Evolutionary conservation across 2,113 vertebrate species (phyloP), one percentile per base, ranked within the genome.

Genomic region (Poeciliopsis occidentalis): DNA sequence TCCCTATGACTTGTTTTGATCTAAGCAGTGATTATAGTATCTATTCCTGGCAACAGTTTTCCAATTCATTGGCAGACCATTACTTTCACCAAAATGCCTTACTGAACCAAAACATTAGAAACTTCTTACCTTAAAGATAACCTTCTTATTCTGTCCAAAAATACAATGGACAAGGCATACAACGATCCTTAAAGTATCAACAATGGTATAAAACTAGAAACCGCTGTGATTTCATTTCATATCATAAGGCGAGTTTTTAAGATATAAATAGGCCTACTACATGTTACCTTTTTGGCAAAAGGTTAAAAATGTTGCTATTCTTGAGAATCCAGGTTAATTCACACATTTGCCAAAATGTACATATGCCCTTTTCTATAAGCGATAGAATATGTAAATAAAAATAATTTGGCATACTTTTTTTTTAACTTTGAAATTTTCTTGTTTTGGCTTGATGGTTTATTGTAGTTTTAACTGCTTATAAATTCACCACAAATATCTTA

Each of bases 41-140:
- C 37, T 34, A 44, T 82, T 62, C 74, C 47, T n/a, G 70, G 61
- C 41, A 77, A 67, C 67, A 76, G 57, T 57, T 75, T 70, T 73
- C 78, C 31, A 32, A 32, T 32, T 62, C 31, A 76, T 71, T 51
- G 8, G 39, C 67, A 70, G 32, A 70, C 73, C 17, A 68, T 83
- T 78, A 76, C 57, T 85, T 63, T 64, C 0, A 12, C 61, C 72
- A 72, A 74, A 75, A 71, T 29, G 60, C 44, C 37, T 22, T 11
- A 29, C n/a, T 60, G 71, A 70, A 27, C 63, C 64, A 78, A 72
- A 78, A 70, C 64, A 78, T 74, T 69, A 80, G 67, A 73, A 76
- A 60, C 39, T 63, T 62, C 76, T 65, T 76, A 80, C 27, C 51
- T 37, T 17, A 7, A 61, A 73, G 73, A 83, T 69, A 69, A 41